Evolutionary conservation across 2,888 invertebrate species (phyloP).

Genomic region (Xestia rhomboidea): DNA sequence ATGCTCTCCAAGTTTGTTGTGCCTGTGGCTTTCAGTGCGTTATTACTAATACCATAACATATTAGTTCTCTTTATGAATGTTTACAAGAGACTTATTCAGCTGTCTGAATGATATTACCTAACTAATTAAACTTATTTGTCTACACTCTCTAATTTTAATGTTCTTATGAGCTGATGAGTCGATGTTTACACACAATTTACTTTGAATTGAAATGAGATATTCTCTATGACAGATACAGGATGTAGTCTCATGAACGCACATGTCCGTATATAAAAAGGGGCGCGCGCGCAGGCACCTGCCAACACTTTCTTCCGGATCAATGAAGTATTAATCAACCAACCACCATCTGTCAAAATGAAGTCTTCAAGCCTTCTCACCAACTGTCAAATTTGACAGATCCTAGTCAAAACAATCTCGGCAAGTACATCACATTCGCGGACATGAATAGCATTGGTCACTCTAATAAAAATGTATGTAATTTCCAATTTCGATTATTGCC

Average conservation of each 20-base stretch:
- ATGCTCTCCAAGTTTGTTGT: conserved; percentile 26
- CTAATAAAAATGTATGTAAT: conserved; percentile 58
- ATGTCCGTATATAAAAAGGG: conserved; percentile 15
- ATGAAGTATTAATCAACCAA: conserved; percentile 37
- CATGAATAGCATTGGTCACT: conserved; percentile 49
- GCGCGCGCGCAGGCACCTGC: conserved; percentile 31
- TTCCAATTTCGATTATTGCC: conserved; percentile 65
- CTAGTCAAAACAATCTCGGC: conserved; percentile 41
- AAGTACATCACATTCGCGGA: conserved; percentile 31
- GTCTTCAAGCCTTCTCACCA: conserved; percentile 13
- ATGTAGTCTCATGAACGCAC: conserved; percentile 25
- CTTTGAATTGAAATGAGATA: conserved; percentile 26
- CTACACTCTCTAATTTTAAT: conserved; percentile 43
- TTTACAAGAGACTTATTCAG: conserved; percentile 10
- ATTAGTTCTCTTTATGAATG: conserved; percentile 14
- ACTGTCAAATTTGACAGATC: conserved; percentile 39
- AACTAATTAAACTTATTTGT: conserved; percentile 35
- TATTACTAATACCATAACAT: conserved; percentile 29
- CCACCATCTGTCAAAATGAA: conserved; percentile 48
- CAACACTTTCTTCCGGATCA: conserved; percentile 50
- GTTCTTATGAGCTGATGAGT: conserved; percentile 21
- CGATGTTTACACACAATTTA: conserved; percentile 11
- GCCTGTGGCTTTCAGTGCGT: conserved; percentile 21
- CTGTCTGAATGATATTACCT: conserved; percentile 23
- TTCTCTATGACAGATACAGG: conserved; percentile 26